Evolutionary conservation across 1,140 invertebrate genomes (phyloP), one percentile per base, ranked within the genome.

Genomic region (Adelges cooleyi): DNA sequence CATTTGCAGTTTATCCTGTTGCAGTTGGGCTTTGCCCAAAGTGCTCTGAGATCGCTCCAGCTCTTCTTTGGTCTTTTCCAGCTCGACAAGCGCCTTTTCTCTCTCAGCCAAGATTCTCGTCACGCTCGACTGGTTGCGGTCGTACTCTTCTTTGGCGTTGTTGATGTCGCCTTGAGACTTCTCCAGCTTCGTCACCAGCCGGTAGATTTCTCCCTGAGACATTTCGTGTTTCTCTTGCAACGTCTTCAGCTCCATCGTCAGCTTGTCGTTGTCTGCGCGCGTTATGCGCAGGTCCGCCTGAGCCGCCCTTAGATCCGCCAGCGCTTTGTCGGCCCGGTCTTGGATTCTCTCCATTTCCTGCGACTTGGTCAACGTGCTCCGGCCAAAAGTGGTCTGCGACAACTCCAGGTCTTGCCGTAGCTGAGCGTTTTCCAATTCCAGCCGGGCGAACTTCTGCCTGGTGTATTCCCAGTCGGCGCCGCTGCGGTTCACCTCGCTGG

Each of bases 91-190:
- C 15, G 89, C 87, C 74, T 89, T 86, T 72, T 95, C 92, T 54
- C 89, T 81, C 76, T 95, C 92, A 17, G 86, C 86, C 73, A 92
- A 89, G 66, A 92, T 78, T 56, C 90, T 81, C 50, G 86, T 85
- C 42, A 89, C 83, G 8, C 83, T 80, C 0, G 83, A 78, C 72
- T 87, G 85, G 15, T 85, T 79, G 56, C 89, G 80, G 72, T 92
- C 91, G 72, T 92, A 86, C 76, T 95, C 91, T 71, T 94, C 91
- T 53, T 91, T 87, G 54, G 95, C 76, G 73, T 87, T 92, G 71
- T 94, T 90, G 72, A 92, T 89, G 77, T 95, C 92, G 59, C 86
- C 87, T 78, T 94, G 90, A 72, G 91, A 90, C 77, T 95, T 95
- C 78, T 95, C 92, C 70, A 95, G 78, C 73, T 91, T 86, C 13